Evolutionary conservation across 2,888 invertebrate genomes (phyloP).

Genomic region (Plagodis dolabraria): DNA sequence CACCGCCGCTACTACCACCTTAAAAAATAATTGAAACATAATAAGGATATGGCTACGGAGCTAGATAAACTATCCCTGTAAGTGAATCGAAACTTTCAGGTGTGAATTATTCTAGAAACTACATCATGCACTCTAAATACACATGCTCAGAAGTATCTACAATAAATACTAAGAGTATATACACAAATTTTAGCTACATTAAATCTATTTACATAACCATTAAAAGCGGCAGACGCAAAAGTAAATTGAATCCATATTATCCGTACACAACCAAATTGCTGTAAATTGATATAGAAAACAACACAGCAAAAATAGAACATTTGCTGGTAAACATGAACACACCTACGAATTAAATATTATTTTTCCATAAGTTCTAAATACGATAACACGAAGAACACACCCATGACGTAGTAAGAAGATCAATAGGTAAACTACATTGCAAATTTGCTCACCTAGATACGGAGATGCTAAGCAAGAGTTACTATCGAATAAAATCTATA

Average conservation of each 20-base stretch:
- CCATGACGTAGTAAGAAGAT: slow-evolving; percentile 3
- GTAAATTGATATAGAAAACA: slow-evolving; percentile 6
- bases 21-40: slow-evolving; percentile 47
- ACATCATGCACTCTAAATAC: slow-evolving; percentile 16
- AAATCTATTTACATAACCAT: slow-evolving; percentile 5
- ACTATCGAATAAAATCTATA: slow-evolving; percentile 7
- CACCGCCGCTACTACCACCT: slow-evolving; percentile 73
- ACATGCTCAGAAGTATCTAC: slow-evolving; percentile 9
- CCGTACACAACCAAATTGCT: slow-evolving; percentile 5
- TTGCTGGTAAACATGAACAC: slow-evolving; percentile 11
- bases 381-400: slow-evolving; percentile 10
- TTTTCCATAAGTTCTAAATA: slow-evolving; percentile 14
- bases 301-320: slow-evolving; percentile 5
- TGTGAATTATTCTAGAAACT: not conserved
- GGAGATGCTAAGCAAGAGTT: slow-evolving; percentile 12
- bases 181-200: not conserved
- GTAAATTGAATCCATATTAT: not conserved
- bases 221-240: not conserved
- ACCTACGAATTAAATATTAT: slow-evolving; percentile 6
- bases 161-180: not conserved
- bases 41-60: not conserved
- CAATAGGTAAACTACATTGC: not conserved
- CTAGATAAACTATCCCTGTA: too few relatives aligned
- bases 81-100: too few relatives aligned
- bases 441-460: slow-evolving; percentile 6